phyloP scores from a whole-genome alignment of 23 tunicate species.

The Styela plicata region DNA sequence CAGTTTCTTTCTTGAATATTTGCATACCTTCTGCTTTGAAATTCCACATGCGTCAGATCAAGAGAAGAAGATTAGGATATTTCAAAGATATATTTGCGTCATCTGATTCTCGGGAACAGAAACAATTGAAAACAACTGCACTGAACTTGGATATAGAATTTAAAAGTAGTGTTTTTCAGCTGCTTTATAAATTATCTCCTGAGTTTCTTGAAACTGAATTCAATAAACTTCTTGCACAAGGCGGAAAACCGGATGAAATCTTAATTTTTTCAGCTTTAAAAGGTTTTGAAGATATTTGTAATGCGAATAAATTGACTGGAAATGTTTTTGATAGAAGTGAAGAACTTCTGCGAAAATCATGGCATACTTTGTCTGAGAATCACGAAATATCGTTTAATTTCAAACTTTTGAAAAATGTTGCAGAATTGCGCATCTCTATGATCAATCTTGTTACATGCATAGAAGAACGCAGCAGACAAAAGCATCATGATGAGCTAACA shows the following conservation, averaged over 20 bases:
- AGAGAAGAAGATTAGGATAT: background rate
- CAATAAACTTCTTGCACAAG: background rate
- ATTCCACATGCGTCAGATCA: background rate
- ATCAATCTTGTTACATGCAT: background rate
- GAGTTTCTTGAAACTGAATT: background rate
- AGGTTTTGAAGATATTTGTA: background rate
- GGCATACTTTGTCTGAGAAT: background rate
- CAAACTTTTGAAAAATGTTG: background rate
- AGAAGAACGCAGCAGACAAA: background rate
- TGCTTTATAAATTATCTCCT: background rate
- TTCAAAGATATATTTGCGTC: background rate
- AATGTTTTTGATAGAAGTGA: background rate
- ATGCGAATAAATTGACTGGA: background rate
- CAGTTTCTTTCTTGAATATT: slow-evolving; percentile 69
- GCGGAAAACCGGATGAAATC: background rate
- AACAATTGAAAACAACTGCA: background rate
- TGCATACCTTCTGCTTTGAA: slow-evolving; percentile 55
- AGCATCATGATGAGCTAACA: background rate
- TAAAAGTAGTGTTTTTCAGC: background rate
- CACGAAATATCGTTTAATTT: background rate
- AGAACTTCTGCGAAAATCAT: background rate
- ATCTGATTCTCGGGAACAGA: background rate
- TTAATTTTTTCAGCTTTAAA: background rate
- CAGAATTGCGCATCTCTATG: background rate
- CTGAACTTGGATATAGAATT: background rate